A percentile compares a stretch with the other conserved stretches of the same genome.
Evolutionary conservation across 2,888 invertebrate species (phyloP).

Genomic region (Euzetes globulus): DNA sequence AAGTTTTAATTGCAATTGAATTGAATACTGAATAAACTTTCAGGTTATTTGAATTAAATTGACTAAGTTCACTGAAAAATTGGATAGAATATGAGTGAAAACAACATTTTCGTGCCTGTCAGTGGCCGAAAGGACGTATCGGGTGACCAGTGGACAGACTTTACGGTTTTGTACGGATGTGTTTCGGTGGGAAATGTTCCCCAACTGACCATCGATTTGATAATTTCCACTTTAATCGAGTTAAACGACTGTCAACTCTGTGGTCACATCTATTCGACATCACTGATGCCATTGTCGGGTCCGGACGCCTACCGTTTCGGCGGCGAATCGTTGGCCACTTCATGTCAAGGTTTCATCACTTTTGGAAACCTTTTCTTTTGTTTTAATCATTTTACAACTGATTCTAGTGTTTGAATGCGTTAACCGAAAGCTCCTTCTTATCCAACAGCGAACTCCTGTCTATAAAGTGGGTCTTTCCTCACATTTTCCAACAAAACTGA

Average conservation of each 20-base stretch:
- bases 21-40: too few relatives aligned
- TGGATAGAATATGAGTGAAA: not conserved
- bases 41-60: too few relatives aligned
- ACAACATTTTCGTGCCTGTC: not conserved
- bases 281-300: slow-evolving; percentile 69
- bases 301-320: slow-evolving; percentile 64
- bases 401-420: slow-evolving; percentile 58
- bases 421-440: slow-evolving; percentile 57
- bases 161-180: slow-evolving; percentile 54
- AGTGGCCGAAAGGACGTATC: not conserved
- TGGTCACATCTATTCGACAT: slow-evolving; percentile 64
- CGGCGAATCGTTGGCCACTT: slow-evolving; percentile 53
- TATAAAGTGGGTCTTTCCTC: slow-evolving; percentile 49
- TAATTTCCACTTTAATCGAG: slow-evolving; percentile 60
- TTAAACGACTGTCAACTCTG: slow-evolving; percentile 52
- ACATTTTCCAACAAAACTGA: not conserved
- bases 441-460: slow-evolving; percentile 71
- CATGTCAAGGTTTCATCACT: slow-evolving; percentile 47
- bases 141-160: slow-evolving; percentile 28
- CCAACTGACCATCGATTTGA: slow-evolving; percentile 72
- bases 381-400: slow-evolving; percentile 37
- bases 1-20: too few relatives aligned
- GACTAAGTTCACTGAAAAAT: not conserved
- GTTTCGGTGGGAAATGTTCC: slow-evolving; percentile 89
- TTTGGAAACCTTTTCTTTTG: not conserved